A percentile compares a stretch with the other conserved stretches of the same genome.
phyloP scores from a whole-genome alignment of 2,797 vertebrate species.

The Myripristis murdjan region DNA sequence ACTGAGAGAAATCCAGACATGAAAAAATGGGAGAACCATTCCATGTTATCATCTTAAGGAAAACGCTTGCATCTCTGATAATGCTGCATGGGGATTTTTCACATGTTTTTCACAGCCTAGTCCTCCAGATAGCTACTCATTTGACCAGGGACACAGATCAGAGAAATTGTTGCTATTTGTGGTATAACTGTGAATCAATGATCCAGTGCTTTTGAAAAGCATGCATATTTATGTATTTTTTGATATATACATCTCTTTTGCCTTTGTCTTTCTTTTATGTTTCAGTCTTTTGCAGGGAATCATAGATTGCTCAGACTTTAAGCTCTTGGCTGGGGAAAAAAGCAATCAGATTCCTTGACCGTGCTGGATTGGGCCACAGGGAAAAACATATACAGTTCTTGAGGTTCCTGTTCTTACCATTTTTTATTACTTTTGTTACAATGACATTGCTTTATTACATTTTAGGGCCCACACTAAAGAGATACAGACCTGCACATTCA shows the following conservation, averaged over 20 bases:
- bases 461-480: neutral
- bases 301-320: too few relatives aligned
- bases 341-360: too few relatives aligned
- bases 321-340: too few relatives aligned
- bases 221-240: too few relatives aligned
- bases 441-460: too few relatives aligned
- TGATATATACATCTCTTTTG: too few relatives aligned
- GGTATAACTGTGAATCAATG: neutral
- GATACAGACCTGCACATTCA: neutral
- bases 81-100: conserved; percentile 1
- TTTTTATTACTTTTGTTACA: neutral
- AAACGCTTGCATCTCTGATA: conserved; percentile 24
- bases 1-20: conserved; percentile 9
- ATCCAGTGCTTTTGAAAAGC: too few relatives aligned
- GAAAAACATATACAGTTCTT: neutral
- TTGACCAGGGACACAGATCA: conserved; percentile 6
- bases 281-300: too few relatives aligned
- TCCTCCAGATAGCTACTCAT: neutral
- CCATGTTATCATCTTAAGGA: conserved; percentile 6
- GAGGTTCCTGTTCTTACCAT: neutral
- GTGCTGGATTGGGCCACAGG: too few relatives aligned
- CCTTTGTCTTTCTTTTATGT: too few relatives aligned
- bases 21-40: neutral
- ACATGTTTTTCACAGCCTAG: neutral
- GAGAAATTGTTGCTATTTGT: conserved; percentile 1